Evolutionary conservation across 2,113 vertebrate genomes (phyloP), one percentile per base, ranked within the genome.

Genomic region (Nerophis lumbriciformis): DNA sequence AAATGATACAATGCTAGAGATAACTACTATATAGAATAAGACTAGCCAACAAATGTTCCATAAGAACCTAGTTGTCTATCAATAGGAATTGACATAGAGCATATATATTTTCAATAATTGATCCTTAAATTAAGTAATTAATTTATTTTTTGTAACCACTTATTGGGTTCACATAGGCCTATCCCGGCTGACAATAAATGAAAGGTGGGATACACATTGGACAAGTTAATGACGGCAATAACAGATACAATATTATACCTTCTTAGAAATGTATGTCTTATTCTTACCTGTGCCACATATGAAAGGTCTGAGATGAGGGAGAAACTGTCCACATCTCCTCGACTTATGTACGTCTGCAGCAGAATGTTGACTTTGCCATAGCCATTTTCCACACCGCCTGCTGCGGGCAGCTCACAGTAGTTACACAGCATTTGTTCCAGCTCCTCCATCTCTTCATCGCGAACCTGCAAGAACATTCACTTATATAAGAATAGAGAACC

Each of bases 331-430:
- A 98, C 92, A 71, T 98, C 95, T 53, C 97, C 97, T 52, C 96
- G 88, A 69, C 94, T 90, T 78, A 99, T 96, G 56, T 98, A 98
- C 0, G 97, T 98, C 87, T 99, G 97, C 68, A 99, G 92, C 59
- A 99, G 89, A 61, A 99, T 94, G 90, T 99, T 99, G 85, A 98
- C 94, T 87, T 99, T 99, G 64, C 96, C 97, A 9, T 99, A 97
- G 83, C 91, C 88, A 69, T 98, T 99, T 87, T 99, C 97, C 79
- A 94, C 96, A 53, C 97, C 97, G 63, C 97, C 97, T 37, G 94
- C 90, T 37, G 94, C 93, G 13, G 93, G 91, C 52, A 98, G 90
- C 87, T 95, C 86, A 73, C 97, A 99, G 87, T 93, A 93, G 84
- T 88, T 89, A 59, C 68, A 83, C 81, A 95, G 78, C 82, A 98